Evolutionary conservation across 1,140 invertebrate genomes (phyloP).

Genomic region (Oppia nitens): DNA sequence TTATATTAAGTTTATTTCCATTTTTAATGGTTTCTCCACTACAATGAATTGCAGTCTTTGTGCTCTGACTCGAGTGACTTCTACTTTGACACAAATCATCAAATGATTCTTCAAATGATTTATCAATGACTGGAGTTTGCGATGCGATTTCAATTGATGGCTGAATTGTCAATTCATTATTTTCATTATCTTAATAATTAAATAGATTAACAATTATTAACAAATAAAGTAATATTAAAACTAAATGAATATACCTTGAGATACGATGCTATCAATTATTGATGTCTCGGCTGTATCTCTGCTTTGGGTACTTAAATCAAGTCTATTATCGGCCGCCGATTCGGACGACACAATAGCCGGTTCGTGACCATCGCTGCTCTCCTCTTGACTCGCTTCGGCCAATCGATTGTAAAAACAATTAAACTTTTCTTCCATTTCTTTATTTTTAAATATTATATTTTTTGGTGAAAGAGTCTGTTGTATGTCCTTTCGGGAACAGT

Average conservation of each 20-base stretch:
- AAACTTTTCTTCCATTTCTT: conserved; percentile 21
- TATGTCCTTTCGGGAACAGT: conserved; percentile 16
- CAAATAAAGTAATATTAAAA: too few species aligned
- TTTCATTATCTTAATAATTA: too few species aligned
- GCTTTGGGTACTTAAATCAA: background rate
- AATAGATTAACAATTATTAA: too few species aligned
- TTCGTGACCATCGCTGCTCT: conserved; percentile 21
- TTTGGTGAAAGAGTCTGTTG: background rate
- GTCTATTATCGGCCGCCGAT: background rate
- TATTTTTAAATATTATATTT: conserved; percentile 14
- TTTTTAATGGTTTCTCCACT: conserved; percentile 13
- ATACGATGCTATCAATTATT: conserved; percentile 11
- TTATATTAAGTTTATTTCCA: conserved; percentile 4
- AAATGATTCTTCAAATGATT: conserved; percentile 5
- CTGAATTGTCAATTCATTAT: background rate
- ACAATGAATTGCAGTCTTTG: background rate
- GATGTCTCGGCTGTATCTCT: conserved; percentile 7
- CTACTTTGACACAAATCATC: background rate
- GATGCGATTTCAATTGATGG: background rate
- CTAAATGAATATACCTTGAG: conserved; percentile 9
- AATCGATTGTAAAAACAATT: conserved; percentile 21
- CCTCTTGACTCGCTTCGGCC: conserved; percentile 20
- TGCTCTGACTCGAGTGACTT: background rate
- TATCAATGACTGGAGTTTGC: background rate
- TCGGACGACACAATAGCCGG: conserved; percentile 18